Percentiles rank a stretch among this genome's conserved stretches.
These are phyloP conservation scores for Poeciliopsis prolifica DNA, from an alignment of 2,113 vertebrate genomes.

Conservation along the genomic window DNA sequence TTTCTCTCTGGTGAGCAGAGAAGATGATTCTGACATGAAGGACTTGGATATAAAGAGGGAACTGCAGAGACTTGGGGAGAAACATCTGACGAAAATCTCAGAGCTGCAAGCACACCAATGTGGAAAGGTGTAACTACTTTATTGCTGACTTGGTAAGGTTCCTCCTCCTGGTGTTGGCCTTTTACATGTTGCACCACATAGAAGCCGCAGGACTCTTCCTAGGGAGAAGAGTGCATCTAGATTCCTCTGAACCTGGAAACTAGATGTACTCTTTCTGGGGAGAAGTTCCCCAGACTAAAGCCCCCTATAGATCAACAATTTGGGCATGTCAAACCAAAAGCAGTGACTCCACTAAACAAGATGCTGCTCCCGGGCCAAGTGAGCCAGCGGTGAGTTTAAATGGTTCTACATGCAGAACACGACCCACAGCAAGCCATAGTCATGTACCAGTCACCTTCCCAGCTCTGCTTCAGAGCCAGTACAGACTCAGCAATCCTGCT, in stretches of 20 bases:
- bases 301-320: conserved; percentile 95
- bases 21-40: conserved; percentile 95
- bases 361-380: conserved; percentile 51
- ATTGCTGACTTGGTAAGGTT: conserved; percentile 87
- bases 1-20: conserved; percentile 90
- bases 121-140: conserved; percentile 92
- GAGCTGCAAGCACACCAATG: conserved; percentile 95
- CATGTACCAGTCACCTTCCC: conserved; percentile 71
- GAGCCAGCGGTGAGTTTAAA: conserved; percentile 76
- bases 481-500: conserved; percentile 97
- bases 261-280: no score
- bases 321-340: conserved; percentile 87
- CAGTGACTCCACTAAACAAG: conserved; percentile 82
- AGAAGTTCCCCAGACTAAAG: conserved; percentile 90
- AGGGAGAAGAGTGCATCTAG: no score
- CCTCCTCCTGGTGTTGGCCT: conserved; percentile 88
- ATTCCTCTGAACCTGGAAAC: no score
- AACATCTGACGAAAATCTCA: conserved; percentile 95
- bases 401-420: conserved; percentile 76
- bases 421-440: conserved; percentile 53
- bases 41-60: conserved; percentile 93
- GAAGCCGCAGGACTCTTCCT: conserved; percentile 76
- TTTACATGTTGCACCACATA: conserved; percentile 86
- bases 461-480: conserved; percentile 82
- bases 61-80: conserved; percentile 91